These are phyloP conservation scores for Tribolium madens DNA, from an alignment of 1,140 invertebrate genomes.

Conservation along the genomic window DNA sequence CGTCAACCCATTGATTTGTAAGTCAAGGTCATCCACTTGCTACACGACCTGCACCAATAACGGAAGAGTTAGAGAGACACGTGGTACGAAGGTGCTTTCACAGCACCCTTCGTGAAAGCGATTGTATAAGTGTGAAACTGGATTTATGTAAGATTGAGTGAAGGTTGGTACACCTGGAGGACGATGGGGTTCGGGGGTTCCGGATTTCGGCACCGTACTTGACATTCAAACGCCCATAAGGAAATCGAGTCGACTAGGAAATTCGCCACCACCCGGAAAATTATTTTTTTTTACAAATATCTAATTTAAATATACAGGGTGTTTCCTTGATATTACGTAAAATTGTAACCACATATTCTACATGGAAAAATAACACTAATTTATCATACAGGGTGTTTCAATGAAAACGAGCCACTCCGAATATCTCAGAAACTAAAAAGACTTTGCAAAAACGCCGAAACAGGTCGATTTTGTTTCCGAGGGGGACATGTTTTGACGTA, in stretches of 20 bases:
- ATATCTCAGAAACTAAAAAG: no score
- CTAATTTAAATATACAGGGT: no score
- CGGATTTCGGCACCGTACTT: neutral
- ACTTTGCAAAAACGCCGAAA: no score
- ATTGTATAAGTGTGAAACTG: neutral
- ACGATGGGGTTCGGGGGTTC: neutral
- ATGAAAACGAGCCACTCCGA: no score
- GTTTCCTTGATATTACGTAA: no score
- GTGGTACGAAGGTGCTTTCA: neutral
- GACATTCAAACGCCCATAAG: neutral
- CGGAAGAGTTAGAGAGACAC: neutral
- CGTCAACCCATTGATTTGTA: constrained; percentile 13
- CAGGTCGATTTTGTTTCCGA: no score
- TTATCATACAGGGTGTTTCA: no score
- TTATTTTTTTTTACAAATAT: no score
- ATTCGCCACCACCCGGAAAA: neutral
- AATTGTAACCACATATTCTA: no score
- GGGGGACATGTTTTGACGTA: no score
- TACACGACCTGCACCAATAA: constrained; percentile 36
- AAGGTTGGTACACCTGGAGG: neutral
- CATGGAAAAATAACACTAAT: no score
- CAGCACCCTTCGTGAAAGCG: neutral
- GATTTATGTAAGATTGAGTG: neutral
- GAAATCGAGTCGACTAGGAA: neutral
- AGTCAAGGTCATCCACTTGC: constrained; percentile 44